Evolutionary conservation across 2,113 vertebrate species (phyloP).

Genomic region (Rhinichthys klamathensis): DNA sequence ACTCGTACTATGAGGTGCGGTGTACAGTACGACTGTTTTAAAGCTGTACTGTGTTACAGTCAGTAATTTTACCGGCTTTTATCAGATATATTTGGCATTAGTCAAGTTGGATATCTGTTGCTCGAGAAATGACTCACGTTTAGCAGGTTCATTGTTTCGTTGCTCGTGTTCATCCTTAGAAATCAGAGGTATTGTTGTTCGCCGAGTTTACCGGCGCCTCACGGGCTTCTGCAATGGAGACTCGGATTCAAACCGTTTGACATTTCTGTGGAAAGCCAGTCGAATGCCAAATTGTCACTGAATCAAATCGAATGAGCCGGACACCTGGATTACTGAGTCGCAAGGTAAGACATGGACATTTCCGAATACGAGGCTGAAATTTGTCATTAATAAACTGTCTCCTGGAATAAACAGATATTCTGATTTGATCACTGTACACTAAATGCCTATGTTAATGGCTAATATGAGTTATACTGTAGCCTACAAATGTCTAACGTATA

Average conservation of each 20-base stretch:
- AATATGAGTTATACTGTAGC: background rate
- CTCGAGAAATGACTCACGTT: constrained; percentile 2
- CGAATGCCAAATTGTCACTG: constrained; percentile 15
- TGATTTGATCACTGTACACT: background rate
- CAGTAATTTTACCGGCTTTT: background rate
- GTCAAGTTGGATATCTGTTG: constrained; percentile 16
- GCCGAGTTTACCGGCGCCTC: constrained; percentile 20
- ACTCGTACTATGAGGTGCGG: background rate
- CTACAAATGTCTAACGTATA: background rate
- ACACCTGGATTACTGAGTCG: constrained; percentile 9
- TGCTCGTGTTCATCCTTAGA: background rate
- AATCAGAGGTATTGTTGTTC: constrained; percentile 17
- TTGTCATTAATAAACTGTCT: background rate
- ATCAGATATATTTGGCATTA: background rate
- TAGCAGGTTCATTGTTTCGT: constrained; percentile 11
- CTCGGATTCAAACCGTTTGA: constrained; percentile 15
- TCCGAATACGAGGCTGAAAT: background rate
- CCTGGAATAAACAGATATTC: background rate
- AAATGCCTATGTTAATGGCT: background rate
- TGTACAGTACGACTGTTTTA: background rate
- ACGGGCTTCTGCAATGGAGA: constrained; percentile 28
- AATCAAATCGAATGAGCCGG: constrained; percentile 22
- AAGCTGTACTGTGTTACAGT: background rate
- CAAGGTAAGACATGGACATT: constrained; percentile 26
- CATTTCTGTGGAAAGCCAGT: constrained; percentile 26